Conservation (phyloP, 1,140 invertebrate species). For the Streblospio benedicti region DNA sequence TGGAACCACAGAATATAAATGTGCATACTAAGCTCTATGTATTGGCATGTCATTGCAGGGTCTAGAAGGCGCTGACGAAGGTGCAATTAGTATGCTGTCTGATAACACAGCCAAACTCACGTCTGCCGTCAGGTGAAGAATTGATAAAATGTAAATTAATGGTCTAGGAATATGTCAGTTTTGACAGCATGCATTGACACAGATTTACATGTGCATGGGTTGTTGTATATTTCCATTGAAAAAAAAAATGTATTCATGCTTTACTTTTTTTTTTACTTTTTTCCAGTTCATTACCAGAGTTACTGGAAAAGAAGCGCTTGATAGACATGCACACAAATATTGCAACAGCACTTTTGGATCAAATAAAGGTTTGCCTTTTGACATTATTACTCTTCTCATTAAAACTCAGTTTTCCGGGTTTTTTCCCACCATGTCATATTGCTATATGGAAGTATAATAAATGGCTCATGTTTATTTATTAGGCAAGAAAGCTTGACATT, state of each 20-base stretch:
- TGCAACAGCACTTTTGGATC: slow-evolving; percentile 84
- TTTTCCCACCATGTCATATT: no score
- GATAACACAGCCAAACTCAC: slow-evolving; percentile 91
- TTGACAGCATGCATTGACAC: no score
- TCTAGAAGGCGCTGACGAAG: slow-evolving; percentile 51
- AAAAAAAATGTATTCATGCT: no score
- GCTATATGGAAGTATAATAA: background rate
- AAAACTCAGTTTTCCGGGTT: background rate
- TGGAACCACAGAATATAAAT: no score
- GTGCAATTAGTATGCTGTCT: slow-evolving; percentile 63
- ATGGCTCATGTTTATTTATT: slow-evolving; percentile 4
- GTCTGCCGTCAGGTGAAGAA: slow-evolving; percentile 68
- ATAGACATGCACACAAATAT: slow-evolving; percentile 99
- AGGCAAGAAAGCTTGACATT: slow-evolving; percentile 81
- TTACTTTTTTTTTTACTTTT: slow-evolving; percentile 7
- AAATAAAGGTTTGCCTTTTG: slow-evolving; percentile 57
- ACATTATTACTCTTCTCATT: background rate
- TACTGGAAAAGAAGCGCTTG: slow-evolving; percentile 91
- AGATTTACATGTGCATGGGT: no score
- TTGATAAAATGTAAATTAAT: background rate
- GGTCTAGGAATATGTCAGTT: no score
- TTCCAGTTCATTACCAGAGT: slow-evolving; percentile 73
- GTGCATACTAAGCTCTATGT: no score
- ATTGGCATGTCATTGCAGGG: no score
- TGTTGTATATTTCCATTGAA: no score